A percentile compares a stretch with the other conserved stretches of the same genome.
Evolutionary conservation across 2,113 vertebrate genomes (phyloP).

Genomic region (Podiceps cristatus): DNA sequence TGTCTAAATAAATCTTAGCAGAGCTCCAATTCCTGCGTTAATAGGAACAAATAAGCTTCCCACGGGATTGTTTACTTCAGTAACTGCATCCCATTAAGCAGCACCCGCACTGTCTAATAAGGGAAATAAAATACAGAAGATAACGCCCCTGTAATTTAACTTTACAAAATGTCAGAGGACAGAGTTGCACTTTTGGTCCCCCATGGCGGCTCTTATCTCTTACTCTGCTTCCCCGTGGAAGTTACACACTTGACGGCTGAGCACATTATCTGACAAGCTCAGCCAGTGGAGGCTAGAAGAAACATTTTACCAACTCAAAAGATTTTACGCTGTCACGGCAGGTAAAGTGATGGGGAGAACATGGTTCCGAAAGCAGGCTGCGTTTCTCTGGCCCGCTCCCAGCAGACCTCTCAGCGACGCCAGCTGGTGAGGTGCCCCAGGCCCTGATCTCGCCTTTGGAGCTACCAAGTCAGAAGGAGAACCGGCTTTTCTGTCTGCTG

Average conservation of each 20-base stretch:
- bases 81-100: background rate
- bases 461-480: background rate
- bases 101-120: background rate
- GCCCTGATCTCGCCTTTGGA: background rate
- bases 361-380: background rate
- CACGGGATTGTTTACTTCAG: background rate
- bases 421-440: background rate
- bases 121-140: background rate
- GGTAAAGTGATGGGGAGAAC: background rate
- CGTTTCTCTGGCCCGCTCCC: background rate
- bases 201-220: background rate
- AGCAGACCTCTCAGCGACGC: background rate
- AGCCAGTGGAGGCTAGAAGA: background rate
- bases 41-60: background rate
- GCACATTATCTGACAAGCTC: background rate
- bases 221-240: background rate
- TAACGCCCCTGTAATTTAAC: conserved; percentile 34
- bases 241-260: background rate
- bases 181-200: background rate
- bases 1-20: background rate
- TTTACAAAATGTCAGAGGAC: conserved; percentile 22
- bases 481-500: accelerated
- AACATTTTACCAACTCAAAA: background rate
- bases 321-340: background rate
- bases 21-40: background rate